Conservation (phyloP, 2,888 invertebrate genomes). For the Thecocarcelia acutangulata region DNA sequence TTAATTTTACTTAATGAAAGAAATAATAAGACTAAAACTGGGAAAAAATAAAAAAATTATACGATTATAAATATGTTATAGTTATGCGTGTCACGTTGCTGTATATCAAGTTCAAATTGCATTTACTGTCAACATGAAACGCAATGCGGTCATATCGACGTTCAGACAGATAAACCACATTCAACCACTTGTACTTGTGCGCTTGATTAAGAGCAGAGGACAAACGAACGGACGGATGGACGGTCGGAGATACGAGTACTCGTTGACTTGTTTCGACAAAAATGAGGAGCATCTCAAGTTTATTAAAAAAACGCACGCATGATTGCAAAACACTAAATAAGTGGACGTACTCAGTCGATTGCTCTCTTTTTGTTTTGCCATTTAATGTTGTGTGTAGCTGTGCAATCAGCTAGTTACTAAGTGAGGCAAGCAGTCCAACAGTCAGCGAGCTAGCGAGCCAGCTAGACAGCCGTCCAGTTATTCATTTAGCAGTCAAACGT, state of each 20-base stretch:
- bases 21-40: constrained; percentile 15
- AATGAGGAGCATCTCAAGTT: constrained; percentile 56
- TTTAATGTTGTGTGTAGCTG: neutral
- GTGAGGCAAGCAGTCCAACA: constrained; percentile 11
- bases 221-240: neutral
- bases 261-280: constrained; percentile 52
- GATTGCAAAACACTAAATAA: constrained; percentile 54
- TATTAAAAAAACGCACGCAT: constrained; percentile 57
- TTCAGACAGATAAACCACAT: constrained; percentile 15
- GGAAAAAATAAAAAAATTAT: constrained; percentile 40
- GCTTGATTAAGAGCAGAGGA: constrained; percentile 30
- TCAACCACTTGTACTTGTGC: constrained; percentile 39
- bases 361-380: constrained; percentile 18
- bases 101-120: constrained; percentile 79
- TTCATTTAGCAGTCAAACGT: constrained; percentile 44
- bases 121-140: constrained; percentile 76
- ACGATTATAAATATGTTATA: constrained; percentile 35
- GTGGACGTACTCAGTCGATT: constrained; percentile 19
- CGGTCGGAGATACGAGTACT: constrained; percentile 7
- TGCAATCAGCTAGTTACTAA: constrained; percentile 1
- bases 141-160: constrained; percentile 63
- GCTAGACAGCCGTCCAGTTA: neutral
- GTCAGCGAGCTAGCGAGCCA: neutral
- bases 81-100: constrained; percentile 77
- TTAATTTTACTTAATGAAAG: constrained; percentile 60